Conservation (phyloP, 1,140 invertebrate species). For the Pseudachorutes palmiensis region DNA sequence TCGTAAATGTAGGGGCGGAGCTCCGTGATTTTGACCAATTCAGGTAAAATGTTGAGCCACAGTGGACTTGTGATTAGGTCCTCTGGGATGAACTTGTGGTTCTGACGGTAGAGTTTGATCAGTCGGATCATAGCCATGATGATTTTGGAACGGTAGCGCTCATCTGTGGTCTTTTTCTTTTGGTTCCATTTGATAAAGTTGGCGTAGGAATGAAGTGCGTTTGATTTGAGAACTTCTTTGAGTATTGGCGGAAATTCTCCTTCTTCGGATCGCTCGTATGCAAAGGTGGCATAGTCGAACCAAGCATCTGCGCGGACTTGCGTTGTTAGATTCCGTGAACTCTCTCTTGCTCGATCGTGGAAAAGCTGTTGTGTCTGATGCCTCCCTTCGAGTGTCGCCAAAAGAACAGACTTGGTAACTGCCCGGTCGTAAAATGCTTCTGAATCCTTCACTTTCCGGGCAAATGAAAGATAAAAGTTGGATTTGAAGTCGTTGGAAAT, state of each 20-base stretch:
- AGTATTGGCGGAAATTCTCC: not conserved
- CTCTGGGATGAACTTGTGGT: constrained; percentile 4
- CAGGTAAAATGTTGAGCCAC: constrained; percentile 28
- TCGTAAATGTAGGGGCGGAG: constrained; percentile 17
- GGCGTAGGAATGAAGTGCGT: constrained; percentile 13
- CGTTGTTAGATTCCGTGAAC: not conserved
- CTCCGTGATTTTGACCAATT: constrained; percentile 19
- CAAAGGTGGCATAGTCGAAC: constrained; percentile 21
- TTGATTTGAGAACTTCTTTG: not conserved
- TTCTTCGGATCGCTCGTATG: not conserved
- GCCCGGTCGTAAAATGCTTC: constrained; percentile 14
- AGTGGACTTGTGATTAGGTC: constrained; percentile 14
- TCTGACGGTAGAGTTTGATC: constrained; percentile 7
- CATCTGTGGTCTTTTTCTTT: not conserved
- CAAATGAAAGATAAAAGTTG: constrained; percentile 17
- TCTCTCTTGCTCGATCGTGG: constrained; percentile 2
- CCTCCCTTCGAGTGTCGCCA: not conserved
- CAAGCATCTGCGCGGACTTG: constrained; percentile 10
- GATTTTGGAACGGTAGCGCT: not conserved
- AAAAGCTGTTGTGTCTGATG: not conserved
- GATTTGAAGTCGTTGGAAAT: constrained; percentile 14
- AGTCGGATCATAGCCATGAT: constrained; percentile 13
- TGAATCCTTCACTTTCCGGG: constrained; percentile 16
- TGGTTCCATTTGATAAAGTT: constrained; percentile 17
- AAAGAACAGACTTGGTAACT: not conserved